Evolutionary conservation across 2,113 vertebrate genomes (phyloP).

Genomic region (Mesoclemmys tuberculata): DNA sequence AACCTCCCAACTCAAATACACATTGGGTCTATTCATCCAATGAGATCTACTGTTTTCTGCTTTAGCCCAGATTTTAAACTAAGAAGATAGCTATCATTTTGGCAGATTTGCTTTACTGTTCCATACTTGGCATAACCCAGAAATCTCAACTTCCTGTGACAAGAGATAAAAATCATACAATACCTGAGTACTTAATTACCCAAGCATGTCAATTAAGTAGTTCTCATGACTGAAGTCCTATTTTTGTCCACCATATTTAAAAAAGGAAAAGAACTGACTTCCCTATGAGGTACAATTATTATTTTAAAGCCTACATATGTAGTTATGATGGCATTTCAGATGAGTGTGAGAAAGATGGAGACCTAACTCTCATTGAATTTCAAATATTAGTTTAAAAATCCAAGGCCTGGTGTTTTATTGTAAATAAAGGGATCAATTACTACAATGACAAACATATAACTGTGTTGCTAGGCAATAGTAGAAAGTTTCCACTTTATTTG

Average conservation of each 20-base stretch:
- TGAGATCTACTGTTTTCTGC: background rate
- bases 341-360: background rate
- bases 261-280: background rate
- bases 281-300: background rate
- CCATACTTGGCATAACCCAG: accelerated
- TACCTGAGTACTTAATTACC: background rate
- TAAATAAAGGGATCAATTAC: accelerated
- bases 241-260: accelerated
- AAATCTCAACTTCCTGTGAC: background rate
- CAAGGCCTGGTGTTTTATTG: background rate
- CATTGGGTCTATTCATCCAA: too few species aligned
- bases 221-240: background rate
- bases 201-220: background rate
- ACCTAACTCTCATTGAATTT: background rate
- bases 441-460: background rate
- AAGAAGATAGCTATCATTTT: background rate
- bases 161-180: background rate
- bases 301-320: background rate
- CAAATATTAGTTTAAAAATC: background rate
- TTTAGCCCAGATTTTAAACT: background rate
- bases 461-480: background rate
- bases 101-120: background rate
- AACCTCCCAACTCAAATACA: background rate
- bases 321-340: background rate
- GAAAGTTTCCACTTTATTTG: background rate